Conservation (phyloP, 2,888 invertebrate genomes). For the Prostheceraeus crozeri region DNA sequence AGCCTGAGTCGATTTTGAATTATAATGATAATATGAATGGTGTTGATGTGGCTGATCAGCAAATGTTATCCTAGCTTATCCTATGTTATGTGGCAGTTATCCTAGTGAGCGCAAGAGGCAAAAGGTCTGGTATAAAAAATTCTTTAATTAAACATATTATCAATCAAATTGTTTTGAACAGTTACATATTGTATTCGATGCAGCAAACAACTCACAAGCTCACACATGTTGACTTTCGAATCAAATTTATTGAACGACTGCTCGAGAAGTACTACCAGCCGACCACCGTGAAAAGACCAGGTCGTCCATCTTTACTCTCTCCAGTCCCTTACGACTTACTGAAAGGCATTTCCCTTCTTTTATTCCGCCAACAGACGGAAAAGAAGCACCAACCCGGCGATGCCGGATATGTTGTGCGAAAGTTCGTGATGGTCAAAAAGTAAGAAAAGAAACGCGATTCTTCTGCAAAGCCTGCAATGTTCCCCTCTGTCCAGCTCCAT, state of each 20-base stretch:
- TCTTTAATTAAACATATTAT: neutral
- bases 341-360: neutral
- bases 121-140: slow-evolving; percentile 13
- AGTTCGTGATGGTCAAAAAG: too few relatives aligned
- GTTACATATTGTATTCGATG: slow-evolving; percentile 5
- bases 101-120: slow-evolving; percentile 7
- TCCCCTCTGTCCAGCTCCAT: too few relatives aligned
- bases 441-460: too few relatives aligned
- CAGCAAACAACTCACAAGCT: slow-evolving; percentile 7
- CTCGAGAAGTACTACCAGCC: neutral
- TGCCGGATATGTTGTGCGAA: slow-evolving; percentile 6
- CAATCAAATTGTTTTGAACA: slow-evolving; percentile 17
- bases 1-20: neutral
- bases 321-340: slow-evolving; percentile 4
- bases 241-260: slow-evolving; percentile 1
- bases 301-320: neutral
- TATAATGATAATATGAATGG: slow-evolving; percentile 4
- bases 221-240: neutral
- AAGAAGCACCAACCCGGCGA: slow-evolving; percentile 23
- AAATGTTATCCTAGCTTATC: too few relatives aligned
- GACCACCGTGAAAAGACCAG: neutral
- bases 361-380: neutral
- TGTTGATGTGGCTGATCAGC: slow-evolving; percentile 13
- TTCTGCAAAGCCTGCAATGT: too few relatives aligned
- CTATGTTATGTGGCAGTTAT: too few relatives aligned